Evolutionary conservation across 2,888 invertebrate genomes (phyloP).

Genomic region (Alcis repandata): DNA sequence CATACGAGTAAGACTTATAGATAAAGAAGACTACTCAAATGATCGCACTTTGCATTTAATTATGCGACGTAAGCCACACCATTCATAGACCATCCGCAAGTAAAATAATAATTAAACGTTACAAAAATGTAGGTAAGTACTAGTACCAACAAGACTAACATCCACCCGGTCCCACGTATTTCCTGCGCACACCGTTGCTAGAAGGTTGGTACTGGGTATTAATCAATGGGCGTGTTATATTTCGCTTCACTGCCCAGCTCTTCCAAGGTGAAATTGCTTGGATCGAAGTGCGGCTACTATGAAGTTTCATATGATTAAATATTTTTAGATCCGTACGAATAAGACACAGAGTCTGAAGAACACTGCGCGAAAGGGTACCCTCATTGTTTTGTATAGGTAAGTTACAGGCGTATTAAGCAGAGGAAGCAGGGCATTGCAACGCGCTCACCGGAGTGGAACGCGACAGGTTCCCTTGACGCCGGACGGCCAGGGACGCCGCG

Average conservation of each 20-base stretch:
- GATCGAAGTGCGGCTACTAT: conserved; percentile 4
- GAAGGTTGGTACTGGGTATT: conserved; percentile 17
- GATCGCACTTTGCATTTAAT: conserved; percentile 7
- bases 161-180: conserved; percentile 34
- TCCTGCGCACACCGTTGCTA: conserved; percentile 44
- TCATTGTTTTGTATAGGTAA: conserved; percentile 29
- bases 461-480: conserved; percentile 74
- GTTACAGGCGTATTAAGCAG: conserved; percentile 25
- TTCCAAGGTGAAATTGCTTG: conserved; percentile 36
- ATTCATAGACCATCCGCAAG: conserved; percentile 18
- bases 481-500: conserved; percentile 64
- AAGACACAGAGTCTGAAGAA: conserved; percentile 11
- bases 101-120: conserved; percentile 38
- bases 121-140: conserved; percentile 40
- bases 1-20: too few species aligned
- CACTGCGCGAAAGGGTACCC: conserved; percentile 20
- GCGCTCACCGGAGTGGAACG: conserved; percentile 74
- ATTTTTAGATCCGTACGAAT: not conserved
- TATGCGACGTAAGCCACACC: conserved; percentile 27
- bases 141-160: too few species aligned
- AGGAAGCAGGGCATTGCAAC: conserved; percentile 70
- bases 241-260: conserved; percentile 37
- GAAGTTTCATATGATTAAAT: not conserved
- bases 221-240: conserved; percentile 41
- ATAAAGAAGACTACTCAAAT: not conserved